Conservation (phyloP, 2,797 vertebrate species). For the Oreonectes daqikongensis region DNA sequence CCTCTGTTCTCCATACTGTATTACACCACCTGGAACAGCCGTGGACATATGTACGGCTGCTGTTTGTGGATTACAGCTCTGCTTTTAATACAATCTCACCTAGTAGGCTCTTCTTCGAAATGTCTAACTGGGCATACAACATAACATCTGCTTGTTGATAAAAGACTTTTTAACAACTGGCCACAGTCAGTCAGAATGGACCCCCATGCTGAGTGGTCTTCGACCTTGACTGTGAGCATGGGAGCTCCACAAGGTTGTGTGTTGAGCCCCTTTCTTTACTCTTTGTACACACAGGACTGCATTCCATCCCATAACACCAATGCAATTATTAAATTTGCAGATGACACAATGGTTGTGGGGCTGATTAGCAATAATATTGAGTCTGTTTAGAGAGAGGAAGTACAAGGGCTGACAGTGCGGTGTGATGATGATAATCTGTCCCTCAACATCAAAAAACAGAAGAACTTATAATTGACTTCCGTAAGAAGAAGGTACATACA, state of each 20-base stretch:
- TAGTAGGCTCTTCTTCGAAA: no score
- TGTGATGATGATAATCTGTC: background rate
- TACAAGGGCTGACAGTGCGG: background rate
- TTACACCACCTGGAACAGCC: no score
- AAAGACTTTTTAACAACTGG: background rate
- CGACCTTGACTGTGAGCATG: background rate
- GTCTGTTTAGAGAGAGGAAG: background rate
- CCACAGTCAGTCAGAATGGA: background rate
- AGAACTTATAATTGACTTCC: background rate
- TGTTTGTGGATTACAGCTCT: no score
- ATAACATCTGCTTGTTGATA: no score
- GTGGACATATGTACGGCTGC: no score
- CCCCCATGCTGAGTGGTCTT: background rate
- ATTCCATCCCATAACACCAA: background rate
- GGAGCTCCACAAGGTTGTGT: background rate
- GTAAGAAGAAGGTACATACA: background rate
- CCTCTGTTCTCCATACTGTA: no score
- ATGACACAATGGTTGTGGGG: no score
- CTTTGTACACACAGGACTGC: background rate
- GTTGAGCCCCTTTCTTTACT: no score
- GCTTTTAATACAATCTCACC: no score
- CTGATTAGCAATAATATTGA: no score
- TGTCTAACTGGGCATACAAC: no score
- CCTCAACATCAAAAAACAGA: background rate
- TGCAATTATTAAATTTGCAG: slow-evolving; percentile 6